A percentile compares a stretch with the other conserved stretches of the same genome.
phyloP scores from a whole-genome alignment of 2,888 invertebrate genomes.

The Pelosia muscerda region DNA sequence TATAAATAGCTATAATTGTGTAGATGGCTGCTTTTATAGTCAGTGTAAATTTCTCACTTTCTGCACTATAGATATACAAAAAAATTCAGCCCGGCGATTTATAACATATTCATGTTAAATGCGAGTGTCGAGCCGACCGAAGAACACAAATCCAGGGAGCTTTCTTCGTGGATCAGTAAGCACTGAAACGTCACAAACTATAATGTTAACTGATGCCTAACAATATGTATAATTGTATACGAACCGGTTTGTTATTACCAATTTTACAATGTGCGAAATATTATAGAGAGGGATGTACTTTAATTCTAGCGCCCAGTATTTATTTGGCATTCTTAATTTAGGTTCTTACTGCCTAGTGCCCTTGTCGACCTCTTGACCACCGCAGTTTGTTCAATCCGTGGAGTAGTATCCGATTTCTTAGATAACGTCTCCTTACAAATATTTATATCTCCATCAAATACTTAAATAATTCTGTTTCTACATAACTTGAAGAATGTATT shows the following conservation, averaged over 20 bases:
- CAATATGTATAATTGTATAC: neutral
- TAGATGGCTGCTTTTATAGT: constrained; percentile 60
- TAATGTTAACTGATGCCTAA: no score
- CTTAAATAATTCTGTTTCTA: constrained; percentile 26
- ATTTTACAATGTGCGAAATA: no score
- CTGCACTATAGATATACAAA: constrained; percentile 60
- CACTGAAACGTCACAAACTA: constrained; percentile 53
- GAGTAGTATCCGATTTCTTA: constrained; percentile 9
- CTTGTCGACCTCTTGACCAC: no score
- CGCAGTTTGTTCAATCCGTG: no score
- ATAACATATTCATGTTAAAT: constrained; percentile 65
- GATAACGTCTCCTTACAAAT: no score
- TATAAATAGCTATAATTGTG: constrained; percentile 54
- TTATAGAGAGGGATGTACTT: no score
- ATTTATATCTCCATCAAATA: no score
- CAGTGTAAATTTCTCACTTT: constrained; percentile 74
- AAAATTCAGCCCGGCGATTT: constrained; percentile 59
- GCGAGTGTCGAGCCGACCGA: constrained; percentile 46
- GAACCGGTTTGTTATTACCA: neutral
- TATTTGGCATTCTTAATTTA: no score
- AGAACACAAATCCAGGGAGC: constrained; percentile 61
- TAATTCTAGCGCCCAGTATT: no score
- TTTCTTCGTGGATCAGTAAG: constrained; percentile 54
- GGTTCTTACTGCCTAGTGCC: no score
- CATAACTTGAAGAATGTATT: constrained; percentile 41